Base-by-base conservation (phyloP, 2,888 invertebrate species). In the Hydrotaea cyrtoneurina region DNA sequence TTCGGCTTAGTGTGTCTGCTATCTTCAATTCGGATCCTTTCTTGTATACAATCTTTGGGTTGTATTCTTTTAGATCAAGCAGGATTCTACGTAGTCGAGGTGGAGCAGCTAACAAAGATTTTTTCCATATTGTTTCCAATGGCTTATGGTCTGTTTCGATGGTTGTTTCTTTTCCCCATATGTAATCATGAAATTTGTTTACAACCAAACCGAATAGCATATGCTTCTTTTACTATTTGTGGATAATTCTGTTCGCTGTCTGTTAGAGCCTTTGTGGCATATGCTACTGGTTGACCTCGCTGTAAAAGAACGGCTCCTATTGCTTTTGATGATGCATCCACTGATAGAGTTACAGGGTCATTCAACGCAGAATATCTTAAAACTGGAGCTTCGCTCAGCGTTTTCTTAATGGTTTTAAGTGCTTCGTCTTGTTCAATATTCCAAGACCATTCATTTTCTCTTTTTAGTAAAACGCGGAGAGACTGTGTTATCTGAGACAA, bases 1-100 rank as follows among this genome's bases (percentile, higher is more conserved):
- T 64, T 21, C 55, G 66, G 55, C 79, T 80, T 13, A 74, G 53
- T 10, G 79, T 62, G 64, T 80, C 79, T 3, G 79, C 79, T n/a
- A 80, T 15, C 19, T 74, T 26, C 74, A 80, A 64, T 17, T 64
- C 36, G 15, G 26, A 19, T 11, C 73, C 64, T 21, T 31, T 31
- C 19, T 53, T 72, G 21, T 73, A 73, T 4, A 73, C 46, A 39
- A 72, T 23, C 1, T 23, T 73, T 31, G 79, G 62, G 15, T 80
- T 23, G 15, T 43, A 46, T 13, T 17, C 43, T 10, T 21, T 17
- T 19, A 69, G 23, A 69, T 23, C 7, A 15, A 69, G 15, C 43
- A 39, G n/a, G 17, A 73, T 73, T 26, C 36, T 55, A 55, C 53
- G 73, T 17, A 57, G n/a, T 17, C 73, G 11, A n/a, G 21, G 15